phyloP scores from a whole-genome alignment of 2,888 invertebrate genomes.

The Drosophila subquinaria region DNA sequence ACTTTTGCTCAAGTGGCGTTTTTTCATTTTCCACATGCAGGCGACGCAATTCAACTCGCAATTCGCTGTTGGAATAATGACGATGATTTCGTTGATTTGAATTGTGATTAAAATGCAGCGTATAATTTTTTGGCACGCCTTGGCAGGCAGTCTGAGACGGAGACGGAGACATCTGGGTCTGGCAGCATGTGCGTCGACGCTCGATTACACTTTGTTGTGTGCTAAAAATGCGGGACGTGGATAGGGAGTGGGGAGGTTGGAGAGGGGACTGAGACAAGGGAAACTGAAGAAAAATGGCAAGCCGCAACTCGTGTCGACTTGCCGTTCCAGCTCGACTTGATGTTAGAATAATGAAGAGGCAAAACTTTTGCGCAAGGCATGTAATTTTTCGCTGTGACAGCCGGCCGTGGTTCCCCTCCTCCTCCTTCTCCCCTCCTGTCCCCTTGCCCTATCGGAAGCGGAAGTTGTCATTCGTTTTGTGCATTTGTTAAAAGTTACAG shows the following conservation, averaged over 20 bases:
- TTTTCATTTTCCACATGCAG: slow-evolving; percentile 52
- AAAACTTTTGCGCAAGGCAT: slow-evolving; percentile 84
- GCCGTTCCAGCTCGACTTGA: slow-evolving; percentile 73
- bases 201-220: slow-evolving; percentile 73
- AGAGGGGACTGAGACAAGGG: slow-evolving; percentile 18
- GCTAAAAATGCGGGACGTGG: slow-evolving; percentile 31
- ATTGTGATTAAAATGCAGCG: slow-evolving; percentile 84
- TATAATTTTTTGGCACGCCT: slow-evolving; percentile 73
- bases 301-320: slow-evolving; percentile 81
- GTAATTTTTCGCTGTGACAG: slow-evolving; percentile 84
- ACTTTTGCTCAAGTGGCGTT: slow-evolving; percentile 61
- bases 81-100: slow-evolving; percentile 82
- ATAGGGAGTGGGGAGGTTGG: slow-evolving; percentile 1
- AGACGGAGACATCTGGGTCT: slow-evolving; percentile 21
- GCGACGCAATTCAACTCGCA: slow-evolving; percentile 44
- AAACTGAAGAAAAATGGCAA: slow-evolving; percentile 77
- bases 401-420: slow-evolving; percentile 62
- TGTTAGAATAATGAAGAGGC: slow-evolving; percentile 84
- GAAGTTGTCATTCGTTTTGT: slow-evolving; percentile 82
- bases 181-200: slow-evolving; percentile 72
- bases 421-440: slow-evolving; percentile 24
- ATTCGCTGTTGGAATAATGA: slow-evolving; percentile 69
- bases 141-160: slow-evolving; percentile 18
- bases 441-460: slow-evolving; percentile 56
- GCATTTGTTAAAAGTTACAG: slow-evolving; percentile 78